A percentile compares a stretch with the other conserved stretches of the same genome.
Evolutionary conservation across 2,113 vertebrate species (phyloP).

Genomic region (Orycteropus afer): DNA sequence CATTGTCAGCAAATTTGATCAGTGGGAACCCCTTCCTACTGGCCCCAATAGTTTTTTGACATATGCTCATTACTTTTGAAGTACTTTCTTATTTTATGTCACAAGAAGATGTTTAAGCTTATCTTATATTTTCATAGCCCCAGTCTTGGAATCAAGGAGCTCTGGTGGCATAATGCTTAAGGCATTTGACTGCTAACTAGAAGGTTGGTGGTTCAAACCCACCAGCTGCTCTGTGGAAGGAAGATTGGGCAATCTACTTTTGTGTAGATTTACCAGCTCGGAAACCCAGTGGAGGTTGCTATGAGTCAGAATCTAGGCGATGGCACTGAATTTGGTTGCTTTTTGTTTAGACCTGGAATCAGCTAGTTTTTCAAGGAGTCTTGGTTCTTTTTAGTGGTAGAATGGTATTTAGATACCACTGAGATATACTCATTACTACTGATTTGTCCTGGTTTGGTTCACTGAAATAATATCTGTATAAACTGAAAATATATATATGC

Average conservation of each 20-base stretch:
- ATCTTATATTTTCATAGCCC: background rate
- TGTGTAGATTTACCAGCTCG: too few species aligned
- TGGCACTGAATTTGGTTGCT: too few species aligned
- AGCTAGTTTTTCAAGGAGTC: too few species aligned
- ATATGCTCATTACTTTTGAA: constrained; percentile 45
- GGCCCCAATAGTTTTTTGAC: background rate
- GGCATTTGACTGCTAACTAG: too few species aligned
- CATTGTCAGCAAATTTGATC: background rate
- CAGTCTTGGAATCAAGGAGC: background rate
- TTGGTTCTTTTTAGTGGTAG: background rate
- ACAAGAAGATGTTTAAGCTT: background rate
- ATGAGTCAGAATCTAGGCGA: too few species aligned
- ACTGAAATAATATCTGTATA: too few species aligned
- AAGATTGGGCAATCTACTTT: too few species aligned
- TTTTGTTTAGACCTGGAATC: too few species aligned
- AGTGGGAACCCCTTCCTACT: background rate
- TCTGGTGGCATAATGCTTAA: too few species aligned
- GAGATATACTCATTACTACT: background rate
- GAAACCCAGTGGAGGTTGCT: too few species aligned
- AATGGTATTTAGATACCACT: constrained; percentile 15
- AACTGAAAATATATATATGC: background rate
- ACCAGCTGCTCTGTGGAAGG: too few species aligned
- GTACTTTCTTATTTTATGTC: constrained; percentile 31
- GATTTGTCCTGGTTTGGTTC: background rate
- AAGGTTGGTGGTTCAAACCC: too few species aligned